These are phyloP conservation scores for Mesoclemmys tuberculata DNA, from an alignment of 2,113 vertebrate genomes.

Conservation along the genomic window DNA sequence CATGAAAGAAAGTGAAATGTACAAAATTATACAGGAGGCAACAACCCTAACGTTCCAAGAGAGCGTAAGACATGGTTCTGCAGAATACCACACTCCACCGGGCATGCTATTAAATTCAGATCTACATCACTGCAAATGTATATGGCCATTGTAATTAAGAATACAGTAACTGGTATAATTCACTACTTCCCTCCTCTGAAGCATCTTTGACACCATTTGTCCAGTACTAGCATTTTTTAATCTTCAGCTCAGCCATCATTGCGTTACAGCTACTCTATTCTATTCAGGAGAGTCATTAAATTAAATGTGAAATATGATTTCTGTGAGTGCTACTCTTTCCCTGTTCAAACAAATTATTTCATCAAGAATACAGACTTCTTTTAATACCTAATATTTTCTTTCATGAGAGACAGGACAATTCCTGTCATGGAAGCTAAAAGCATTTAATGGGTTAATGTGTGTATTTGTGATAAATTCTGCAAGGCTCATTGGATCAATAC, in stretches of 20 bases:
- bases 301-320: neutral
- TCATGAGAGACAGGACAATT: neutral
- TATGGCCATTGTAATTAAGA: neutral
- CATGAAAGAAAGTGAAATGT: conserved; percentile 80
- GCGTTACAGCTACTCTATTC: neutral
- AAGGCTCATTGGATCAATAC: neutral
- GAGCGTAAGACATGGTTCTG: neutral
- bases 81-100: neutral
- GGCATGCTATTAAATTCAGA: neutral
- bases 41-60: conserved; percentile 51
- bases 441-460: neutral
- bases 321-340: neutral
- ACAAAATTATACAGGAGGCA: conserved; percentile 73
- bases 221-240: neutral
- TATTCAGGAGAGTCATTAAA: neutral
- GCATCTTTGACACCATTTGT: neutral
- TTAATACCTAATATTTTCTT: neutral
- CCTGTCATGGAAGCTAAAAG: neutral
- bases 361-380: neutral
- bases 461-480: neutral
- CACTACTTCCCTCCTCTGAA: neutral
- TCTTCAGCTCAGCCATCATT: neutral
- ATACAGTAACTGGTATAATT: neutral
- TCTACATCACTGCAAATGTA: neutral
- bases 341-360: neutral